Evolutionary conservation across 2,888 invertebrate genomes (phyloP).

Genomic region (Caenorhabditis sp.): DNA sequence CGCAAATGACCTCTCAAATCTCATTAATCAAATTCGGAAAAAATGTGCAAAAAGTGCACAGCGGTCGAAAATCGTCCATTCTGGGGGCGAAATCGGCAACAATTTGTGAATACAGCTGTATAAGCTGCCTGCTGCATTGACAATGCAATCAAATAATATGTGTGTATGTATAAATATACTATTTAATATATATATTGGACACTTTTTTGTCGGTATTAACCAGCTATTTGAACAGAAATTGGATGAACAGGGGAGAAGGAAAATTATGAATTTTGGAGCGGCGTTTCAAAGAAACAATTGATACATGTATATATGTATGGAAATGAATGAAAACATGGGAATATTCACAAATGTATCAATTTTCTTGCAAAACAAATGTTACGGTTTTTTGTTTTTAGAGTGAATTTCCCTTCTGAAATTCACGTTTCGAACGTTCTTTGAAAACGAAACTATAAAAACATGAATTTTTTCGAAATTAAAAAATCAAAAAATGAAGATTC

Average conservation of each 20-base stretch:
- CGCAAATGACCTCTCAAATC: too few relatives aligned
- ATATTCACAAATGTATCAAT: not conserved
- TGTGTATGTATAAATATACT: conserved; percentile 1
- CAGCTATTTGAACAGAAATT: not conserved
- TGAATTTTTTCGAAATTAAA: not conserved
- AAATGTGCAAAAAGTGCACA: not conserved
- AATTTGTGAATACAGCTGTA: conserved; percentile 1
- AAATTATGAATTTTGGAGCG: not conserved
- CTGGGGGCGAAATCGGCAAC: not conserved
- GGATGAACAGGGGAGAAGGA: not conserved
- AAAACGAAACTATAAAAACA: not conserved
- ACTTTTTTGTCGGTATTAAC: not conserved
- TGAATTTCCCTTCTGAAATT: not conserved
- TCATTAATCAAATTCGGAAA: not conserved
- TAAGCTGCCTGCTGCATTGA: not conserved
- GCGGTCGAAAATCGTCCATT: not conserved
- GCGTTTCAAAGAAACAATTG: not conserved
- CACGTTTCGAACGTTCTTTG: not conserved
- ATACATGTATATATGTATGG: not conserved
- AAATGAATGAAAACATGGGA: not conserved
- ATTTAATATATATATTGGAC: not conserved
- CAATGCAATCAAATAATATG: not conserved
- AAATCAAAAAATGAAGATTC: not conserved
- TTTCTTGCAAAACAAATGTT: not conserved
- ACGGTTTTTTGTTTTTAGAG: not conserved